Conservation (phyloP, 2,888 invertebrate genomes). For the Leptopterna dolabrata region DNA sequence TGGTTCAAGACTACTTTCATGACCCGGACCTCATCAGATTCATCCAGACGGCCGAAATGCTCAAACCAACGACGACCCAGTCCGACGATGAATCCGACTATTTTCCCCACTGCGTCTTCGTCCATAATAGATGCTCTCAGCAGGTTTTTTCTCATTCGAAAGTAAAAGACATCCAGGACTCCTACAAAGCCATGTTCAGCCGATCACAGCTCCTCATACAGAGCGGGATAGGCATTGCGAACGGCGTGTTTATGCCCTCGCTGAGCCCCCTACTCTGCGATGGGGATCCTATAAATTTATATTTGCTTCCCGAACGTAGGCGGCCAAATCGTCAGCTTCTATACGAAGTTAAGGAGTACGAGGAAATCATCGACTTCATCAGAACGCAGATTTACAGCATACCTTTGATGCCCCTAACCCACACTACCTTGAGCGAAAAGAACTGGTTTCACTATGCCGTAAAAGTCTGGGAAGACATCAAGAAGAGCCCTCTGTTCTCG, state of each 20-base stretch:
- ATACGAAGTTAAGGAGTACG: constrained; percentile 14
- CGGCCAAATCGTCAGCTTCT: not conserved
- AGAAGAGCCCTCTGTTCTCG: constrained; percentile 84
- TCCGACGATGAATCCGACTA: constrained; percentile 78
- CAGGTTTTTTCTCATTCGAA: constrained; percentile 77
- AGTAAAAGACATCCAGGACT: constrained; percentile 73
- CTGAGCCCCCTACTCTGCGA: constrained; percentile 71
- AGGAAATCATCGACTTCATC: constrained; percentile 69
- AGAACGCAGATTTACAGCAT: constrained; percentile 78
- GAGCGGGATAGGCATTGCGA: constrained; percentile 71
- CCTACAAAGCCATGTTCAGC: constrained; percentile 71
- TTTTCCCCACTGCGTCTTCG: constrained; percentile 84
- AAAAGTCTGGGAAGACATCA: constrained; percentile 86
- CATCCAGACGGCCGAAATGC: constrained; percentile 86
- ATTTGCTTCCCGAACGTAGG: constrained; percentile 72
- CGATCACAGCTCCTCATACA: constrained; percentile 76
- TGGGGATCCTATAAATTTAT: constrained; percentile 72
- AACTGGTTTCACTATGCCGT: constrained; percentile 87
- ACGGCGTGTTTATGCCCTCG: constrained; percentile 68
- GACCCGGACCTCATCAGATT: constrained; percentile 86
- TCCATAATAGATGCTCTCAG: constrained; percentile 83
- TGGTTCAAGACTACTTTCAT: constrained; percentile 90
- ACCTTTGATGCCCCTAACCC: constrained; percentile 77
- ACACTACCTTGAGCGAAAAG: constrained; percentile 80
- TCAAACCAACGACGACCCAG: constrained; percentile 80